A percentile compares a stretch with the other conserved stretches of the same genome.
Conservation (phyloP, 2,113 vertebrate species). For the Cynocephalus volans region DNA sequence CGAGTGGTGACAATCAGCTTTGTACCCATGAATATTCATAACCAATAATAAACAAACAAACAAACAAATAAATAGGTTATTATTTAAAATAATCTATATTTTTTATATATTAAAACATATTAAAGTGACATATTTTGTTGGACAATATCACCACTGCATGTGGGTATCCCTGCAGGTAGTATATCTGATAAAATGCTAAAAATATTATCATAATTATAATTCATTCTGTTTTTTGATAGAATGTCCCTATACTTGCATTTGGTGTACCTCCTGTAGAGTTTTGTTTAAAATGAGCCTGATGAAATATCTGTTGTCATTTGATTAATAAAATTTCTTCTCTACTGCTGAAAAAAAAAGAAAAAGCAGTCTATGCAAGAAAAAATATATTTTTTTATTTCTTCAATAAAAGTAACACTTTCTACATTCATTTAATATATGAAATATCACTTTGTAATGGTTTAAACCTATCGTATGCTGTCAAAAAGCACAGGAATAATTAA, state of each 20-base stretch:
- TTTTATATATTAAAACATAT: not conserved
- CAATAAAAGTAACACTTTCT: not conserved
- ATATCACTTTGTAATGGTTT: not conserved
- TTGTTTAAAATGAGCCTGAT: conserved; percentile 14
- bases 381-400: not conserved
- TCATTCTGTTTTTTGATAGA: conserved; percentile 15
- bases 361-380: not conserved
- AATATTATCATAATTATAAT: conserved; percentile 45
- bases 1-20: too few relatives aligned
- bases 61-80: not conserved
- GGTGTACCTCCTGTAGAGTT: not conserved
- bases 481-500: not conserved
- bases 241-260: not conserved
- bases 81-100: conserved; percentile 51
- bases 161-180: not conserved
- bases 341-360: not conserved
- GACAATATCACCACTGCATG: not conserved
- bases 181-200: conserved; percentile 34
- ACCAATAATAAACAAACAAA: too few relatives aligned
- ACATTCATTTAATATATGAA: not conserved
- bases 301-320: conserved; percentile 1
- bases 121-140: conserved; percentile 45
- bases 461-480: not conserved
- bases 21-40: too few relatives aligned
- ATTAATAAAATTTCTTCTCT: conserved; percentile 41